Conservation (phyloP, 1,140 invertebrate genomes). For the Aplysia californica region DNA sequence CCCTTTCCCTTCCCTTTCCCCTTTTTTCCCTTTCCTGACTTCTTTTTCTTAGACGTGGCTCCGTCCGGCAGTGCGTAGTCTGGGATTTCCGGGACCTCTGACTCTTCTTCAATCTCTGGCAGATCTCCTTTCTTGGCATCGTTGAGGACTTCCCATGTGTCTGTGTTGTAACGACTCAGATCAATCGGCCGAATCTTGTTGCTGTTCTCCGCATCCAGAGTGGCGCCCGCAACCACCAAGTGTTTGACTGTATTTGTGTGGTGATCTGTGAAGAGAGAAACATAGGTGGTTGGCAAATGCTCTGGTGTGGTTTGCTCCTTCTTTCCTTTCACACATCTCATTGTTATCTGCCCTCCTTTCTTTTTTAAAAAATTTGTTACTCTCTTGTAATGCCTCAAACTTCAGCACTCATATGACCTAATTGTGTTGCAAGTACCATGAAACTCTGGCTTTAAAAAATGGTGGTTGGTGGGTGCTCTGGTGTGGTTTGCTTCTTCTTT, state of each 20-base stretch:
- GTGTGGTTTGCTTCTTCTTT: too few species aligned
- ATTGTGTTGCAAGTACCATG: too few species aligned
- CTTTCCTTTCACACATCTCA: too few species aligned
- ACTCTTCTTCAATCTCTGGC: conserved; percentile 45
- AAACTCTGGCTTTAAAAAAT: too few species aligned
- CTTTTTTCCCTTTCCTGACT: conserved; percentile 22
- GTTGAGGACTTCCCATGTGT: conserved; percentile 39
- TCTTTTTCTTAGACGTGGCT: conserved; percentile 31
- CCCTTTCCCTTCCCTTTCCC: conserved; percentile 36
- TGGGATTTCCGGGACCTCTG: conserved; percentile 46
- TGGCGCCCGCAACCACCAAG: conserved; percentile 35
- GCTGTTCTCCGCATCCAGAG: conserved; percentile 33
- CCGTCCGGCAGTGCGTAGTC: conserved; percentile 40
- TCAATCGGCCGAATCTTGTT: conserved; percentile 35
- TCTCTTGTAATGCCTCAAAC: too few species aligned
- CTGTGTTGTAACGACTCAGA: conserved; percentile 32
- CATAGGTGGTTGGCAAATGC: too few species aligned
- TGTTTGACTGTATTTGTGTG: conserved; percentile 42
- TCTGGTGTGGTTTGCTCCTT: too few species aligned
- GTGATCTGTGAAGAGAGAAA: conserved; percentile 29
- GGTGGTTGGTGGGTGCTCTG: too few species aligned
- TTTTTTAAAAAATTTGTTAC: too few species aligned
- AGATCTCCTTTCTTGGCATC: conserved; percentile 40
- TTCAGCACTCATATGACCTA: too few species aligned
- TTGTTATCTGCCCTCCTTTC: too few species aligned